These are phyloP conservation scores for Enteromius mattozi DNA, from an alignment of 2,797 vertebrate genomes.

Conservation along the genomic window DNA sequence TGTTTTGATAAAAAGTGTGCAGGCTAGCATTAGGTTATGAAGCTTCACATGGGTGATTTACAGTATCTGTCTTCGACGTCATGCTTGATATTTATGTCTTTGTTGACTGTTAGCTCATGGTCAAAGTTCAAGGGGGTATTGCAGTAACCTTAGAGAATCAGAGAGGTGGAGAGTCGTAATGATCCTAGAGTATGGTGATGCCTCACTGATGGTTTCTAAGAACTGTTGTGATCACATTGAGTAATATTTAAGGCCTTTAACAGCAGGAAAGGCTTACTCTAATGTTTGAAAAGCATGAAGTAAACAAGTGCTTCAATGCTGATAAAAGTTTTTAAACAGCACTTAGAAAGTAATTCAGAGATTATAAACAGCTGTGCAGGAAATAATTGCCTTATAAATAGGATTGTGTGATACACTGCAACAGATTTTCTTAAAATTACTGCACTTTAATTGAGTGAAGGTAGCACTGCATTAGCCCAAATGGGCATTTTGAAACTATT, in stretches of 20 bases:
- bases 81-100: slow-evolving; percentile 34
- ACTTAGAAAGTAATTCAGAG: slow-evolving; percentile 47
- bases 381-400: slow-evolving; percentile 34
- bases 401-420: not conserved
- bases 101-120: slow-evolving; percentile 48
- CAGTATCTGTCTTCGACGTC: not conserved
- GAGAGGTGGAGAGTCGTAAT: slow-evolving; percentile 61
- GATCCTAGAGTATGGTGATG: slow-evolving; percentile 58
- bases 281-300: slow-evolving; percentile 28
- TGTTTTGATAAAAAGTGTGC: not conserved
- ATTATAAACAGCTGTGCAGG: slow-evolving; percentile 39
- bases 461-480: not conserved
- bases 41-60: not conserved
- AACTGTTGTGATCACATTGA: slow-evolving; percentile 64
- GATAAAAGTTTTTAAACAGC: slow-evolving; percentile 41
- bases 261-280: slow-evolving; percentile 23
- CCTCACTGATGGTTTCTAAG: slow-evolving; percentile 60
- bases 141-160: slow-evolving; percentile 64
- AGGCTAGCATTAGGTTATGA: not conserved
- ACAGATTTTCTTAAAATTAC: not conserved
- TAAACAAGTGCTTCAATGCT: slow-evolving; percentile 40
- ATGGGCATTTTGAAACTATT: not conserved
- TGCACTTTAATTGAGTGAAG: not conserved
- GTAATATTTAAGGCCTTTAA: slow-evolving; percentile 35
- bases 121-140: slow-evolving; percentile 73